Evolutionary conservation across 2,888 invertebrate genomes (phyloP), one percentile per base, ranked within the genome.

Genomic region (Agonum fuliginosum): DNA sequence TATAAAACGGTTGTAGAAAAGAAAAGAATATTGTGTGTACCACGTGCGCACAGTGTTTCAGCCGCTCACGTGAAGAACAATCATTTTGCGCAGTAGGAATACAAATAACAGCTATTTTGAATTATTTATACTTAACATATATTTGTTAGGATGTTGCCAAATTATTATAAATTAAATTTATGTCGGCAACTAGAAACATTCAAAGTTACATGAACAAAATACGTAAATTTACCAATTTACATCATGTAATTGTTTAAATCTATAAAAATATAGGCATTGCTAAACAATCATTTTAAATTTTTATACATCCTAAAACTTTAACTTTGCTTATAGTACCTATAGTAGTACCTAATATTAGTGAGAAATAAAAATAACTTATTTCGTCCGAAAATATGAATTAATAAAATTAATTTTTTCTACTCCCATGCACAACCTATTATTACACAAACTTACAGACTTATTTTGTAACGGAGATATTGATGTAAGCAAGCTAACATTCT

Each of bases 281-380:
- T 75, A 75, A 48, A 75, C 75, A 75, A 75, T 75, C 75, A 75
- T 75, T 75, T 67, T 51, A 65, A 75, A 67, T 30, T 67, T 67
- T 75, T 75, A 74, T 74, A 74, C 74, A 74, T 74, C 51, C 62
- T 73, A 58, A 58, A 73, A 73, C 30, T 62, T 58, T 17, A 73
- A 73, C 30, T 62, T 58, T 17, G 74, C 65, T 74, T 62, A n/a
- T 74, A 74, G 74, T 3, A 34, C 10, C 10, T n/a, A 67, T 8
- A 67, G 4, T 54, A 8, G 10, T 43, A 43, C 19, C 6, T 24
- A 22, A 19, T 3, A 54, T 62, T 5, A 62, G 14, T n/a, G 22
- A 54, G 20, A 19, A 67, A 67, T 67, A 20, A 67, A 41, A 67
- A 10, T 17, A 46, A 46, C 17, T 17, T 17, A 12, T 37, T 37